Evolutionary conservation across 2,888 invertebrate species (phyloP), one percentile per base, ranked within the genome.

Genomic region (Hirtodrosophila alboralis): DNA sequence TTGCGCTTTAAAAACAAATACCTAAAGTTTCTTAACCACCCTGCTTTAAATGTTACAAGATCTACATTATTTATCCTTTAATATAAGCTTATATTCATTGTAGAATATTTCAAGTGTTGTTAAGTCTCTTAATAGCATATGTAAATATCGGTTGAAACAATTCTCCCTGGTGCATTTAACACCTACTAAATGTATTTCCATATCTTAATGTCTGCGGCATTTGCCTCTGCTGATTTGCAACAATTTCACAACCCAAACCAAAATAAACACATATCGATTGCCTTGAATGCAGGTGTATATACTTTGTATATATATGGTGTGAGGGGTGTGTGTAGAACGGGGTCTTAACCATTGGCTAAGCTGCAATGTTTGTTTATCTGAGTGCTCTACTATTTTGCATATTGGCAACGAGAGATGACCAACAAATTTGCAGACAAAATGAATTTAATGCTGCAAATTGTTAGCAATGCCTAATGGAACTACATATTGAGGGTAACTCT

Each of bases 351-450:
- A 49, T 26, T 16, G 49, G 13, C 57, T 51, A 41, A 45, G 43
- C 48, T 47, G 16, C 33, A 33, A 10, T 80, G 61, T 80, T 84
- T 80, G 63, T 37, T 63, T 44, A 76, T 43, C 58, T 59, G 34
- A 80, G 69, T 80, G 84, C 31, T 4, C 41, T n/a, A n/a, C 26
- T 54, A 63, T 57, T 78, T 78, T 62, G 81, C 81, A 80, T 77
- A 61, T 63, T 60, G 73, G 49, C 56, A 58, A 33, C 26, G 16
- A 23, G 28, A 23, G 56, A 64, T 61, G 72, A 37, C 37, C 38
- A 60, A 58, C 72, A 61, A 61, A 64, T 67, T 75, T 79, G 51
- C 57, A 33, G 28, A 47, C 68, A 60, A 47, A n/a, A 62, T 53
- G 57, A 53, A 80, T 49, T 72, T 54, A 43, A 33, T 45, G 31